Evolutionary conservation across 1,140 invertebrate genomes (phyloP).

Genomic region (Belonocnema kinseyi): DNA sequence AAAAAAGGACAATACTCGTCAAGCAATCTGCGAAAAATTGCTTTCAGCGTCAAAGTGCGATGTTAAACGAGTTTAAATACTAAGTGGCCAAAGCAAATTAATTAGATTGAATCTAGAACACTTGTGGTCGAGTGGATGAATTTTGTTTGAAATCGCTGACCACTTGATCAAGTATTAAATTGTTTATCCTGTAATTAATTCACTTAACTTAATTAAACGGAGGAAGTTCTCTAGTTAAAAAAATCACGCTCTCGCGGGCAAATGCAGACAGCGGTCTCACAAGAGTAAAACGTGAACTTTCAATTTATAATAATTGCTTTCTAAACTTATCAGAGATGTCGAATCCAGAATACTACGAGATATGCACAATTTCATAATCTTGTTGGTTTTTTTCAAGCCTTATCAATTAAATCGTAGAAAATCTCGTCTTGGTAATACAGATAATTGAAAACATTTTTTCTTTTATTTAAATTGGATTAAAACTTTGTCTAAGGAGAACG

Average conservation of each 20-base stretch:
- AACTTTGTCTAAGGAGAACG: too few species aligned
- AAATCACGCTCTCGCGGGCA: not conserved
- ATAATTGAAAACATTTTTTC: too few species aligned
- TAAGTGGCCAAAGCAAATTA: constrained; percentile 43
- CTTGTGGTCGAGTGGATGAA: not conserved
- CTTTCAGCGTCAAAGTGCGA: constrained; percentile 37
- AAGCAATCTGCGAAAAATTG: constrained; percentile 43
- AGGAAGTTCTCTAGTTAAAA: too few species aligned
- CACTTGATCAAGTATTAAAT: too few species aligned
- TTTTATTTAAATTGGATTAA: too few species aligned
- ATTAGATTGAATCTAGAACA: constrained; percentile 39
- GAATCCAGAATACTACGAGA: not conserved
- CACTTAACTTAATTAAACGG: too few species aligned
- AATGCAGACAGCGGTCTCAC: not conserved
- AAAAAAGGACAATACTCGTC: constrained; percentile 44
- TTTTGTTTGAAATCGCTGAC: not conserved
- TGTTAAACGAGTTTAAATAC: constrained; percentile 20
- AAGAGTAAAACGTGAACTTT: not conserved
- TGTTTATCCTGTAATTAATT: too few species aligned
- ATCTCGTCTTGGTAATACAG: too few species aligned
- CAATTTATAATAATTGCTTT: constrained; percentile 3
- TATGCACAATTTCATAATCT: not conserved
- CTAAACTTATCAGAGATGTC: not conserved
- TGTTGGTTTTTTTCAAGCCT: not conserved
- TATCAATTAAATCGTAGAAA: too few species aligned